Evolutionary conservation across 2,113 vertebrate species (phyloP), one percentile per base, ranked within the genome.

Genomic region (Nipponia nippon): DNA sequence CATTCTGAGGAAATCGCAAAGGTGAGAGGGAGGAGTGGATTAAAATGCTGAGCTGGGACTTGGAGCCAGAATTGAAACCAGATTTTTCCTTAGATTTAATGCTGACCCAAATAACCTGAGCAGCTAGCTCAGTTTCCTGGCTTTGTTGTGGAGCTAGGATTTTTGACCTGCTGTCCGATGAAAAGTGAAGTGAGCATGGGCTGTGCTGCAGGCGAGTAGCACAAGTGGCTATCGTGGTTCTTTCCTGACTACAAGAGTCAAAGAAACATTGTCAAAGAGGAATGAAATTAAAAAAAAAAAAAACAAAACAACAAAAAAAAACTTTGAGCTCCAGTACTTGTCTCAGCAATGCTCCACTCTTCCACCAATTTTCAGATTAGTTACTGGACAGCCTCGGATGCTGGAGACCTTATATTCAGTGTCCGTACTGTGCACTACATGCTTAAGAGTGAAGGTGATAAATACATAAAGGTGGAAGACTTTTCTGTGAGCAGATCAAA

Each of bases 101-200:
- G 50, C 27, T 59, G 38, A 71, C 58, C 13, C 2, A 26, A 26
- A 16, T 52, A 71, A 65, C 3, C 8, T 30, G 13, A 76, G 38
- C 21, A 12, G 15, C 46, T 65, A 21, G 14, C 27, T 76, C 4
- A 6, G 21, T 59, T 89, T 66, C 38, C 7, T 46, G 11, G 25
- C 17, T 56, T 52, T 46, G 6, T 38, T n/a, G 11, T 50, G 25
- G 25, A 63, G 25, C 36, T 70, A n/a, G 27, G 10, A 4, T 21
- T 40, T 67, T 36, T 55, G 29, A 34, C 14, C 32, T 1, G 3
- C 55, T 44, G 18, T 10, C 9, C 2, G 1, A 22, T 56, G 50
- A 21, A 32, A 38, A 30, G 14, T 0, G 1, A 13, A 9, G 5
- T 40, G 13, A 30, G 27, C 0, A 0, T 27, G 17, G 13, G 9